Evolutionary conservation across 1,140 invertebrate species (phyloP).

Genomic region (roundworm (Caenorhabditis elegans)): WBcel235 BX284604.4:7333001-7333500

Average conservation of each 20-base stretch:
- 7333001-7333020: no score
- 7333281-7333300: no score
- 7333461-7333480: constrained; percentile 8
- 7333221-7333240: constrained; percentile 51
- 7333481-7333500: constrained; percentile 23
- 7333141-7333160: constrained; percentile 77
- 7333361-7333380: no score
- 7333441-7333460: not conserved
- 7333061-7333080: no score
- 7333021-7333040: no score
- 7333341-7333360: no score
- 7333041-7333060: no score
- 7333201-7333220: constrained; percentile 77
- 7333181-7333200: constrained; percentile 77
- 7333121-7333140: constrained; percentile 76
- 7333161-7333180: constrained; percentile 73
- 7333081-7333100: constrained; percentile 74
- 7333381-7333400: not conserved
- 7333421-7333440: not conserved
- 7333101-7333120: constrained; percentile 74
- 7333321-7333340: no score
- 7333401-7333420: not conserved
- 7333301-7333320: no score
- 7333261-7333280: constrained; percentile 80
- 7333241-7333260: constrained; percentile 79